Percentiles rank a stretch among this genome's conserved stretches.
Evolutionary conservation across 2,888 invertebrate species (phyloP).

Genomic region (Oxytorus armatus): DNA sequence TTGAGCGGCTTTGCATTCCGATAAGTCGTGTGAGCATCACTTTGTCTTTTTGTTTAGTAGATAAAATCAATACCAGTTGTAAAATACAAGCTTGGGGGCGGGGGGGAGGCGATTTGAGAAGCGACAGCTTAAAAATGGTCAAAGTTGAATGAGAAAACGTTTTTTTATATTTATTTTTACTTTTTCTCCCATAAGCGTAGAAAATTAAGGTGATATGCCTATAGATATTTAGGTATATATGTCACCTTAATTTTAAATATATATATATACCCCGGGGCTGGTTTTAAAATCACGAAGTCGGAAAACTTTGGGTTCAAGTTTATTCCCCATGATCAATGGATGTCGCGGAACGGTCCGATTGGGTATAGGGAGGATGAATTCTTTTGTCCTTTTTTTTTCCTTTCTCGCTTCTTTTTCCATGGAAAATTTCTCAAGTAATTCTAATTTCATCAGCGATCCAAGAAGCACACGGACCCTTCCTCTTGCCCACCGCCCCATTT

Average conservation of each 20-base stretch:
- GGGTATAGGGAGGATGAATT: neutral
- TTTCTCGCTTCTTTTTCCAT: slow-evolving; percentile 1
- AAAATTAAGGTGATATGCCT: neutral
- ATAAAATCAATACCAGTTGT: slow-evolving; percentile 49
- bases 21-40: slow-evolving; percentile 30
- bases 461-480: slow-evolving; percentile 38
- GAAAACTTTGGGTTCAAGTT: slow-evolving; percentile 60
- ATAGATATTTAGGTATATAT: slow-evolving; percentile 3
- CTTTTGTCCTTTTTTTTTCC: neutral
- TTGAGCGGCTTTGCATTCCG: slow-evolving; percentile 54
- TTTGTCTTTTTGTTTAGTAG: slow-evolving; percentile 24
- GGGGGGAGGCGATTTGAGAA: neutral
- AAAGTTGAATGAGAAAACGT: neutral
- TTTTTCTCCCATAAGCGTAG: neutral
- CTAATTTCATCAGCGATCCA: slow-evolving; percentile 66
- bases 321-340: slow-evolving; percentile 63
- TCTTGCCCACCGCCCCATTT: slow-evolving; percentile 17
- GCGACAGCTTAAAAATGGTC: neutral
- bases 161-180: neutral
- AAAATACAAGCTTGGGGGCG: neutral
- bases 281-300: slow-evolving; percentile 55
- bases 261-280: slow-evolving; percentile 27
- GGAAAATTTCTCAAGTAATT: slow-evolving; percentile 65
- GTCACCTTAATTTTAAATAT: slow-evolving; percentile 38
- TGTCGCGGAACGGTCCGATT: slow-evolving; percentile 38